phyloP scores from a whole-genome alignment of 92 coral and sea anemone species.

The Muricea muricata region DNA sequence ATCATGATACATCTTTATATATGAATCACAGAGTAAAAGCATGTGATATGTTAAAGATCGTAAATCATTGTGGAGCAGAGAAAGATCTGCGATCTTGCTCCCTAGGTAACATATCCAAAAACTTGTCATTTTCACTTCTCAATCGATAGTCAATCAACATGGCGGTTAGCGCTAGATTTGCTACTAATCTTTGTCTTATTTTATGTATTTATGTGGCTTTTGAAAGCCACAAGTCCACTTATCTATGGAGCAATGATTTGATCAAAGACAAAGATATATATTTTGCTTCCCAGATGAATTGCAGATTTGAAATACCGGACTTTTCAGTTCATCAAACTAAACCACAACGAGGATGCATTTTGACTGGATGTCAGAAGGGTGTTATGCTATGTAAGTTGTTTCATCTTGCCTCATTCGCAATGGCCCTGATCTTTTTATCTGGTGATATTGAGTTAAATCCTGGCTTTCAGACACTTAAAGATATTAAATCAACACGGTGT shows the following conservation, averaged over 20 bases:
- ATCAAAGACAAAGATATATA: slow-evolving; percentile 22
- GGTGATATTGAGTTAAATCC: slow-evolving; percentile 54
- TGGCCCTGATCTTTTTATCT: slow-evolving; percentile 39
- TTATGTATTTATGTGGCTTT: background rate
- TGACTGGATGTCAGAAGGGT: slow-evolving; percentile 23
- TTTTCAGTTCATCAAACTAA: background rate
- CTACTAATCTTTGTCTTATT: too few relatives aligned
- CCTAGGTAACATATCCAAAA: too few relatives aligned
- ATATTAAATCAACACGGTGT: slow-evolving; percentile 45
- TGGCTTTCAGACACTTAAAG: slow-evolving; percentile 46
- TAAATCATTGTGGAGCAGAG: slow-evolving; percentile 59
- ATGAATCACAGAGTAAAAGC: slow-evolving; percentile 66
- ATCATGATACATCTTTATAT: slow-evolving; percentile 68
- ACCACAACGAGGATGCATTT: too few relatives aligned
- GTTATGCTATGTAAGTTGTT: slow-evolving; percentile 37
- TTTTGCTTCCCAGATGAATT: slow-evolving; percentile 33
- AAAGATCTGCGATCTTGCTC: too few relatives aligned
- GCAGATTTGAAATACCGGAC: slow-evolving; percentile 41
- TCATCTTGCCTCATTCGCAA: slow-evolving; percentile 30
- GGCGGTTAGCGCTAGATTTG: too few relatives aligned
- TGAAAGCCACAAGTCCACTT: background rate
- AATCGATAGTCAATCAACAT: too few relatives aligned
- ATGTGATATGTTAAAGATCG: slow-evolving; percentile 60
- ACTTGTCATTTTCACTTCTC: too few relatives aligned
- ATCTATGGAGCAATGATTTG: background rate